A percentile compares a stretch with the other conserved stretches of the same genome.
phyloP scores from a whole-genome alignment of 2,797 vertebrate genomes.

The Scleropages formosus region DNA sequence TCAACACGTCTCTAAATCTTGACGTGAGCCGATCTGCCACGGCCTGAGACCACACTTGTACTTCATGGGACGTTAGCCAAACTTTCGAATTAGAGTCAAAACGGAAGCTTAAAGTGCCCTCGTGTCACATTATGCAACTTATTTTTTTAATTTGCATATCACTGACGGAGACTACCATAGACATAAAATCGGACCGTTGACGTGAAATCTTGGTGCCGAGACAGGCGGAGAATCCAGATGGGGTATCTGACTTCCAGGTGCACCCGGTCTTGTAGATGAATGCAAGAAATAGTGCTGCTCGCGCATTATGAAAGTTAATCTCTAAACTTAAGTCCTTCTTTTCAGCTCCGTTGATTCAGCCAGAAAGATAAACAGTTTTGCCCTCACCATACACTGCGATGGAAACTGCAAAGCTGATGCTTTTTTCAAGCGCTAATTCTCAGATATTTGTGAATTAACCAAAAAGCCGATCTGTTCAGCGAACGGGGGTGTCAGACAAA shows the following conservation, averaged over 20 bases:
- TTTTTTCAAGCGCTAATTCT: background rate
- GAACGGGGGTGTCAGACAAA: background rate
- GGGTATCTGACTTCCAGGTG: background rate
- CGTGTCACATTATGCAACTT: background rate
- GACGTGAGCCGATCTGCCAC: background rate
- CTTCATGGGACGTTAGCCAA: background rate
- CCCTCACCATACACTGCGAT: background rate
- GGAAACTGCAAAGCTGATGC: background rate
- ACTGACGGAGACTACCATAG: background rate
- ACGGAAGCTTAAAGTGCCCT: background rate
- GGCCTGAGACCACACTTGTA: background rate
- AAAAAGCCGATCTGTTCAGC: background rate
- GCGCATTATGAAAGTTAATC: background rate
- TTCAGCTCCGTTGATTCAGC: background rate
- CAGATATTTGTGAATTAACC: background rate
- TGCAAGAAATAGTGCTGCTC: background rate
- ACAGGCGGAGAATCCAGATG: background rate
- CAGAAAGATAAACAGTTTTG: conserved; percentile 7
- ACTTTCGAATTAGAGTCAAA: background rate
- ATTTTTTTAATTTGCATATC: background rate
- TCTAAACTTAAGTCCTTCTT: conserved; percentile 8
- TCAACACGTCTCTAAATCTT: background rate
- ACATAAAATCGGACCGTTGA: background rate
- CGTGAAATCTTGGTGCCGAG: too few species aligned
- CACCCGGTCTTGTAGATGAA: background rate